phyloP scores from a whole-genome alignment of 2,113 vertebrate genomes.

The Pedetes capensis region DNA sequence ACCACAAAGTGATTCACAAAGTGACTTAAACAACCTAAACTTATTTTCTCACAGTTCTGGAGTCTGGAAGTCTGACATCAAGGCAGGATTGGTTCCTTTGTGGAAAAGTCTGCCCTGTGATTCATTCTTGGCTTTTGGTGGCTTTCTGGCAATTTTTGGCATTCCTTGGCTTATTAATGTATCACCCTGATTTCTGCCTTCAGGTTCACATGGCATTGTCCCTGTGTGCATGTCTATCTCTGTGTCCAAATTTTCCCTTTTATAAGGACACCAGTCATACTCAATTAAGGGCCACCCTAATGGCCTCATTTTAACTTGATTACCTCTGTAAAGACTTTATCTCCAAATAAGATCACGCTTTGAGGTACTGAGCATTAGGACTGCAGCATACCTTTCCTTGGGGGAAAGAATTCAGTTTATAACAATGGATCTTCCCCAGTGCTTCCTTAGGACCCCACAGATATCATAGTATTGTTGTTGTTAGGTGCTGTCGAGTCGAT shows the following conservation, averaged over 20 bases:
- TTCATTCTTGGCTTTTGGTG: background rate
- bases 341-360: background rate
- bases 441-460: background rate
- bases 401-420: background rate
- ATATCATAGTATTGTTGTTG: background rate
- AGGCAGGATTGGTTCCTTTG: background rate
- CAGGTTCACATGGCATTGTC: background rate
- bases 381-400: background rate
- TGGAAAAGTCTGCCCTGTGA: background rate
- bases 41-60: background rate
- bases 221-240: background rate
- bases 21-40: background rate
- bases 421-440: background rate
- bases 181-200: background rate
- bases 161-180: background rate
- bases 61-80: background rate
- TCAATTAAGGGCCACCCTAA: background rate
- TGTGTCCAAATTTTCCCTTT: background rate
- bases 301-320: constrained; percentile 20
- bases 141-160: background rate
- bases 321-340: background rate
- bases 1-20: background rate
- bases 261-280: background rate
- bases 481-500: too few relatives aligned
- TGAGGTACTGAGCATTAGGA: background rate